These are phyloP conservation scores for Motacilla tschutschensis DNA, from an alignment of 2,113 vertebrate genomes.

Conservation along the genomic window DNA sequence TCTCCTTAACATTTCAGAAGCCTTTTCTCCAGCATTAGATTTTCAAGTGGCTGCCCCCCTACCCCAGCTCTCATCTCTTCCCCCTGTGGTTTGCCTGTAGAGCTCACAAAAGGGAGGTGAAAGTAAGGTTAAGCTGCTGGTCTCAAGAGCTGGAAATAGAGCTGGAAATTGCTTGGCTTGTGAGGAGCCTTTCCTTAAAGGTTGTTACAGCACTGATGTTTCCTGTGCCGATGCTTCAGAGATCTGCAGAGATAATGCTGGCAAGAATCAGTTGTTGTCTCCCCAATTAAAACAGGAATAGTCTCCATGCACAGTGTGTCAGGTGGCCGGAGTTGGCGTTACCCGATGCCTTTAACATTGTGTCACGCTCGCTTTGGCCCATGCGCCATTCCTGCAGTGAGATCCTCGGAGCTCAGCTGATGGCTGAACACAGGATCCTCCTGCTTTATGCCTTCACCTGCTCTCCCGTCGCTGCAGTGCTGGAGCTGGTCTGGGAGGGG, in stretches of 20 bases:
- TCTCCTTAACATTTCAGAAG: conserved; percentile 38
- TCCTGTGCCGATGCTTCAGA: background rate
- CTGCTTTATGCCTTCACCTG: conserved; percentile 9
- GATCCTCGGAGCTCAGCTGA: background rate
- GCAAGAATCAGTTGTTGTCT: background rate
- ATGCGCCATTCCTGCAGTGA: background rate
- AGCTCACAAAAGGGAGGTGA: conserved; percentile 38
- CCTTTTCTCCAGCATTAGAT: background rate
- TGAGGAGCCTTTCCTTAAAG: background rate
- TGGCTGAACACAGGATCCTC: background rate
- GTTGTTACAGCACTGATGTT: background rate
- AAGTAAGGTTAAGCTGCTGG: conserved; percentile 42
- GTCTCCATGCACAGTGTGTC: fast-evolving
- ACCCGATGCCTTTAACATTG: background rate
- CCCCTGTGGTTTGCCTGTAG: background rate
- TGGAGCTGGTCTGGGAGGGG: background rate
- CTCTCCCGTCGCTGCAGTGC: background rate
- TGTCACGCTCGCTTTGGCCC: background rate
- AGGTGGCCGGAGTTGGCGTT: background rate
- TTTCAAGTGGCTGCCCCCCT: conserved; percentile 21
- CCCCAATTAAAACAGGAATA: fast-evolving
- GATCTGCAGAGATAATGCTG: background rate
- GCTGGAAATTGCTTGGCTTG: conserved; percentile 19
- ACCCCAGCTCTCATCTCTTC: conserved; percentile 22
- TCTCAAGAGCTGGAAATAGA: conserved; percentile 64